These are phyloP conservation scores for Musca vetustissima DNA, from an alignment of 1,140 invertebrate species.

Conservation along the genomic window DNA sequence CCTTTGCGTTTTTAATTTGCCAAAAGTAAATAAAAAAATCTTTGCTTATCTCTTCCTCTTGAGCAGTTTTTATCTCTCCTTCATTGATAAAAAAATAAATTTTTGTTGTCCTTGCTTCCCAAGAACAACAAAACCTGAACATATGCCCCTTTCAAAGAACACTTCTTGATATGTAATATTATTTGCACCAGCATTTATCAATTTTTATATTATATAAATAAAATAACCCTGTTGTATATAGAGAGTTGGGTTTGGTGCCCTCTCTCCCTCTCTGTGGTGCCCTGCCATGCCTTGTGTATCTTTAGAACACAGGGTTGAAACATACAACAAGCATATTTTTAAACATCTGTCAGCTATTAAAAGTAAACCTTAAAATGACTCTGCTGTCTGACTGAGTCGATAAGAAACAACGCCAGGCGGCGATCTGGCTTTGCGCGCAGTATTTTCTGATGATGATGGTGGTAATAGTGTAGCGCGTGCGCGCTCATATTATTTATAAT, in stretches of 20 bases:
- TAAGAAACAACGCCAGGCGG: not conserved
- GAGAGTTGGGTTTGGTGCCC: no score
- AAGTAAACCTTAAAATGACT: not conserved
- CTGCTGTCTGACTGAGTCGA: not conserved
- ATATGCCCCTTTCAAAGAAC: not conserved
- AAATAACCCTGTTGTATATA: no score
- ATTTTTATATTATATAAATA: not conserved
- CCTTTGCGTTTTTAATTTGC: not conserved
- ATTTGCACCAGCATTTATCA: conserved; percentile 21
- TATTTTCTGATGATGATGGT: not conserved
- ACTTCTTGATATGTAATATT: conserved; percentile 6
- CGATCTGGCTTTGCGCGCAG: not conserved
- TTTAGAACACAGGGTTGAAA: conserved; percentile 17
- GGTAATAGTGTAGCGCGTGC: conserved; percentile 13
- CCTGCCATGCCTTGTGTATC: no score
- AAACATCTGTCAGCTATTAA: conserved; percentile 23
- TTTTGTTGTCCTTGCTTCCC: conserved; percentile 10
- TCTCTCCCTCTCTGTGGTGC: no score
- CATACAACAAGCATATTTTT: not conserved
- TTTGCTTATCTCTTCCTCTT: not conserved
- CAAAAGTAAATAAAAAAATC: not conserved
- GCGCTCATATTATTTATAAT: conserved; percentile 8
- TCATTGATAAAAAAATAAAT: conserved; percentile 18
- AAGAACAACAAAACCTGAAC: not conserved
- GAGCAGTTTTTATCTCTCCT: not conserved